Evolutionary conservation across 2,797 vertebrate species (phyloP).

Genomic region (Momotus momota): DNA sequence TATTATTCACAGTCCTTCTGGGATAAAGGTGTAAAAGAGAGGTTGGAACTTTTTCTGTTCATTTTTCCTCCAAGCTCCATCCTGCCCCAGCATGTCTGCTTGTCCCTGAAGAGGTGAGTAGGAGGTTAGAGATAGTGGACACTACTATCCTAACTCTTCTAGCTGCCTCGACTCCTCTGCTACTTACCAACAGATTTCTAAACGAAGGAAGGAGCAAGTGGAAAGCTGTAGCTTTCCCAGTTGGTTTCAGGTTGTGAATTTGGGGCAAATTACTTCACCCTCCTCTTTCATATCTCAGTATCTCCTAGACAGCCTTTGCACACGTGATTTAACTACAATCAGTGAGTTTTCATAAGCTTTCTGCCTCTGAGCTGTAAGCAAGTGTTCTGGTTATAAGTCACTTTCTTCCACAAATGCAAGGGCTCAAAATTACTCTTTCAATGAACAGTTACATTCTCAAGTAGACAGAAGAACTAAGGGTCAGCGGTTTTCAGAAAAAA

Average conservation of each 20-base stretch:
- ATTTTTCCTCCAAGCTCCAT: not conserved
- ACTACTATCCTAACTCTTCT: not conserved
- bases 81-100: not conserved
- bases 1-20: not conserved
- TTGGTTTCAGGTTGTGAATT: not conserved
- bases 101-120: not conserved
- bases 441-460: not conserved
- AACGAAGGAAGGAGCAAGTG: not conserved
- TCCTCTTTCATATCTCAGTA: not conserved
- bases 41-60: not conserved
- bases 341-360: not conserved
- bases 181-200: not conserved
- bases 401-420: not conserved
- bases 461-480: not conserved
- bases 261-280: not conserved
- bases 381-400: not conserved
- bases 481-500: not conserved
- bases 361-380: not conserved
- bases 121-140: not conserved
- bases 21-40: constrained; percentile 6
- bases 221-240: not conserved
- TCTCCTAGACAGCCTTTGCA: not conserved
- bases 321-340: not conserved
- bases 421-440: not conserved
- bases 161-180: not conserved